phyloP scores from a whole-genome alignment of 2,888 invertebrate species.

The Cheilosia urbana region DNA sequence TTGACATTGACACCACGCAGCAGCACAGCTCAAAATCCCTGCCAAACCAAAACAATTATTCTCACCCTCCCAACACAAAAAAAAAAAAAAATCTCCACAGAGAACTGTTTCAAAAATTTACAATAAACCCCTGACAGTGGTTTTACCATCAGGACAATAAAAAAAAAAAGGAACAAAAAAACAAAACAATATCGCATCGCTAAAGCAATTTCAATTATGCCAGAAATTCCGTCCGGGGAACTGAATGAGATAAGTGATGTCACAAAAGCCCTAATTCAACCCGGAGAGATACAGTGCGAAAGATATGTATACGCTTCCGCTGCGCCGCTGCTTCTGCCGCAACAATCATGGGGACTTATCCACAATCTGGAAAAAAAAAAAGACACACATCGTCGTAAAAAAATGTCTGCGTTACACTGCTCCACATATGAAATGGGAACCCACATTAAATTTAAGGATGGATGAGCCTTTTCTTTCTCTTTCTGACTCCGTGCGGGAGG shows the following conservation, averaged over 20 bases:
- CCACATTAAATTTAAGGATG: constrained; percentile 58
- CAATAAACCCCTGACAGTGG: constrained; percentile 44
- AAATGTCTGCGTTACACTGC: constrained; percentile 44
- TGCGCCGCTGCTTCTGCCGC: constrained; percentile 4
- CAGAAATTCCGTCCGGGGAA: constrained; percentile 51
- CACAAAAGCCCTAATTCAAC: constrained; percentile 63
- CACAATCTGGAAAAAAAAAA: constrained; percentile 17
- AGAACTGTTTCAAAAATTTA: constrained; percentile 35
- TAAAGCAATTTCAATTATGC: constrained; percentile 64
- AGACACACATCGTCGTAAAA: constrained; percentile 2
- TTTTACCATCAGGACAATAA: neutral
- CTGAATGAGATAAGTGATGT: constrained; percentile 64
- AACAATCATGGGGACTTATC: constrained; percentile 38
- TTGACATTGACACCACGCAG: constrained; percentile 21
- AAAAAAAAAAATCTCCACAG: constrained; percentile 47
- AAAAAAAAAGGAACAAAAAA: constrained; percentile 12
- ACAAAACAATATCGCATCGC: constrained; percentile 41
- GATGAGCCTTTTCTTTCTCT: constrained; percentile 19
- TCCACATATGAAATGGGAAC: constrained; percentile 39
- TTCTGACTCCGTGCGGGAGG: neutral
- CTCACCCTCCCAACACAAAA: neutral
- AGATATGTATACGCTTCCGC: constrained; percentile 25
- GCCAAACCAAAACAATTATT: constrained; percentile 45
- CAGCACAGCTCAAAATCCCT: constrained; percentile 2
- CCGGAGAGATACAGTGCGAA: constrained; percentile 43